A percentile compares a stretch with the other conserved stretches of the same genome.
Conservation (phyloP, 1,140 invertebrate genomes). For the Bombus difficillimus region DNA sequence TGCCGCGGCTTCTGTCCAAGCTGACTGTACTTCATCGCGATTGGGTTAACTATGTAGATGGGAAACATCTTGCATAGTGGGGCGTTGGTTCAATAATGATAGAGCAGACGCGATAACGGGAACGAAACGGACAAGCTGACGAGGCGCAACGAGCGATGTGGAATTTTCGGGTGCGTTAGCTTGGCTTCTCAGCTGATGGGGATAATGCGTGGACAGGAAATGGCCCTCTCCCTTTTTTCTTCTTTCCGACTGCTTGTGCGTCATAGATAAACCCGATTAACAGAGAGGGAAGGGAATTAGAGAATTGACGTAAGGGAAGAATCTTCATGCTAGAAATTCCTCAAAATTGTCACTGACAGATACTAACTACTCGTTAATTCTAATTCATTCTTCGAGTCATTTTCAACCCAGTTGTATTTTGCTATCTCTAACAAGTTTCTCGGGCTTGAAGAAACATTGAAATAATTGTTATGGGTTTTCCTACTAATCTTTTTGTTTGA, state of each 20-base stretch:
- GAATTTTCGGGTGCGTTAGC: constrained; percentile 25
- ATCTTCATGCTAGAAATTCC: neutral
- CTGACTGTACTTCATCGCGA: constrained; percentile 43
- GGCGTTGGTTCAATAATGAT: constrained; percentile 62
- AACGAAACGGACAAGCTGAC: constrained; percentile 34
- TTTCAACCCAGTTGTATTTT: too few relatives aligned
- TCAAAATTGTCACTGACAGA: neutral
- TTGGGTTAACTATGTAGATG: constrained; percentile 54
- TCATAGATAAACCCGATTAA: constrained; percentile 31
- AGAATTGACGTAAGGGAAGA: neutral
- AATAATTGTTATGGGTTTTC: too few relatives aligned
- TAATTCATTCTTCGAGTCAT: neutral
- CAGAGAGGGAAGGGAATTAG: constrained; percentile 18
- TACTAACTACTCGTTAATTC: neutral
- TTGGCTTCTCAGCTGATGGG: constrained; percentile 53
- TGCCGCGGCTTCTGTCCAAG: neutral
- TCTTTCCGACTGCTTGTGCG: constrained; percentile 33
- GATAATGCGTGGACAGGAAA: constrained; percentile 66
- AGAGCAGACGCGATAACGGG: constrained; percentile 54
- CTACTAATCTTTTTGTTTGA: too few relatives aligned
- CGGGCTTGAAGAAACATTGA: neutral
- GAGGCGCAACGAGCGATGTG: constrained; percentile 13
- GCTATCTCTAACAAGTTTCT: neutral
- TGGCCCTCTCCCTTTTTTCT: constrained; percentile 47
- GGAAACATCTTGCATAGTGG: constrained; percentile 48